Percentiles rank a stretch among this genome's conserved stretches.
Evolutionary conservation across 2,113 vertebrate genomes (phyloP).

Genomic region (Orycteropus afer): DNA sequence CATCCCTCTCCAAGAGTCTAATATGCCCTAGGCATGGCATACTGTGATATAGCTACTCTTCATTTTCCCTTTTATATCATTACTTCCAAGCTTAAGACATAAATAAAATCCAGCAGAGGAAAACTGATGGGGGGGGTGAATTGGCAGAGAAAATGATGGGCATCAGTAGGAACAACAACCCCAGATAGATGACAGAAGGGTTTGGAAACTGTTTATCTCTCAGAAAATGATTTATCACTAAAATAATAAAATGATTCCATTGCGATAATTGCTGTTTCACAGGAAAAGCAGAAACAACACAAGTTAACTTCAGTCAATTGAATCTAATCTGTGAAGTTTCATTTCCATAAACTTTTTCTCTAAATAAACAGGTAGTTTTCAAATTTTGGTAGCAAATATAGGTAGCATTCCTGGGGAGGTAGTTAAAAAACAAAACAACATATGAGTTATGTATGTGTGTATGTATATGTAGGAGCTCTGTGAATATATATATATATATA

Average conservation of each 20-base stretch:
- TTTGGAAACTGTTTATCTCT: not conserved
- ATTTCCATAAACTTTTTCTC: not conserved
- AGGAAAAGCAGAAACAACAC: not conserved
- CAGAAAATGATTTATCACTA: not conserved
- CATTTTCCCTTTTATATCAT: not conserved
- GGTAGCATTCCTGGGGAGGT: not conserved
- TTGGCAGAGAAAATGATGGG: not conserved
- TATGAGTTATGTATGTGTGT: not conserved
- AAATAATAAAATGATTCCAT: not conserved
- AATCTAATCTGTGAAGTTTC: not conserved
- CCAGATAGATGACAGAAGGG: not conserved
- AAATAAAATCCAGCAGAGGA: not conserved
- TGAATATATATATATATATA: not conserved
- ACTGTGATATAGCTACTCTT: not conserved
- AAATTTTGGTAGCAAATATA: not conserved
- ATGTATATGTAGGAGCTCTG: not conserved
- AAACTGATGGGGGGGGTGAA: not conserved
- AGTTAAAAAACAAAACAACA: not conserved
- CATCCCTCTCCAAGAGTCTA: not conserved
- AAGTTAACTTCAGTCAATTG: not conserved
- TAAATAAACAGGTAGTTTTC: not conserved
- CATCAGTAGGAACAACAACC: not conserved
- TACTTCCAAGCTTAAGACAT: not conserved
- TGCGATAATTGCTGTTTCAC: not conserved
- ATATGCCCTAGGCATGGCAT: not conserved